These are phyloP conservation scores for Centruroides sculpturatus DNA, from an alignment of 1,140 invertebrate genomes.

Conservation along the genomic window DNA sequence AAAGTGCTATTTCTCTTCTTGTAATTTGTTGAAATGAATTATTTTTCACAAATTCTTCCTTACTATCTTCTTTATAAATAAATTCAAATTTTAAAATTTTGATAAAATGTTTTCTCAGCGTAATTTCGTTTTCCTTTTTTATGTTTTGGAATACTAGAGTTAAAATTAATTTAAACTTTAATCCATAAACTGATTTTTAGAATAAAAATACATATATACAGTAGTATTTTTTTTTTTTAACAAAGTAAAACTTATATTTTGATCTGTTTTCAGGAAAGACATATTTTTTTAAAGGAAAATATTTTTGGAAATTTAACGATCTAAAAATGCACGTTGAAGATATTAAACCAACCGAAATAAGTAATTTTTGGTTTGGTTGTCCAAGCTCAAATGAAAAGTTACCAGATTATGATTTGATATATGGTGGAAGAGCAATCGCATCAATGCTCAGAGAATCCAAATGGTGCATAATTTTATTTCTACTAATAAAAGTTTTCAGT, in stretches of 20 bases:
- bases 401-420: background rate
- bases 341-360: background rate
- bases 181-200: background rate
- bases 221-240: too few relatives aligned
- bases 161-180: background rate
- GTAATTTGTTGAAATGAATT: too few relatives aligned
- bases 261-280: slow-evolving; percentile 54
- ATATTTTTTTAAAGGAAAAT: slow-evolving; percentile 88
- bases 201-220: background rate
- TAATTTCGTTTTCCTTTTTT: background rate
- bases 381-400: slow-evolving; percentile 4
- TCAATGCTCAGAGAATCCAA: too few relatives aligned
- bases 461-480: too few relatives aligned
- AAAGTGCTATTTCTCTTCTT: too few relatives aligned
- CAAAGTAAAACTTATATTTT: too few relatives aligned
- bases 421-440: background rate
- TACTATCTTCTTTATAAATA: too few relatives aligned
- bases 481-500: too few relatives aligned
- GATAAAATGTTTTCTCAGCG: too few relatives aligned
- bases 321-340: slow-evolving; percentile 52
- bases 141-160: background rate
- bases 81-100: background rate
- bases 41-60: too few relatives aligned
- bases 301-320: slow-evolving; percentile 89
- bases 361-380: slow-evolving; percentile 10